These are phyloP conservation scores for Apostichopus leukothele DNA, from an alignment of 53 echinoderm and acorn worm species.

Conservation along the genomic window DNA sequence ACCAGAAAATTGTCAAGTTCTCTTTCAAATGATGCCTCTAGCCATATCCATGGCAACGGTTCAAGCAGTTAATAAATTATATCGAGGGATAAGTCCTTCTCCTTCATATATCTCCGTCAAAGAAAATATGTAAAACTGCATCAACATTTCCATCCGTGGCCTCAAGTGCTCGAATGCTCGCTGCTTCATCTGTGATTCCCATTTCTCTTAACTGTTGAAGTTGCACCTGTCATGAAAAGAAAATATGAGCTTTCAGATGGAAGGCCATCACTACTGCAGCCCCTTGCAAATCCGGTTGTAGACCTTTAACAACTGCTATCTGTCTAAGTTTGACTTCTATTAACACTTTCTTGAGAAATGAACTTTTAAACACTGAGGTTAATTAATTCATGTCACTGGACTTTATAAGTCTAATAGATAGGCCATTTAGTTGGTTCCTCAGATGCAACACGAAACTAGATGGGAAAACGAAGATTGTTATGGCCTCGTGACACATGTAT, in stretches of 20 bases:
- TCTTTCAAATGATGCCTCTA: background rate
- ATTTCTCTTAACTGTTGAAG: conserved; percentile 62
- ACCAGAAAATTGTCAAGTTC: background rate
- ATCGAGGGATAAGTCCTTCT: background rate
- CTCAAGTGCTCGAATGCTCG: conserved; percentile 73
- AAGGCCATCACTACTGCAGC: no score
- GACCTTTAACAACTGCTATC: no score
- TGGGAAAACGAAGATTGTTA: no score
- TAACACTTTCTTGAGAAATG: no score
- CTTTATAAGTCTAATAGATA: no score
- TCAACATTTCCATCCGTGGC: conserved; percentile 76
- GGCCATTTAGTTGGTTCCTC: no score
- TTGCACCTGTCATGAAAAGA: conserved; percentile 60
- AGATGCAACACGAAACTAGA: no score
- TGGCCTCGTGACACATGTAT: no score
- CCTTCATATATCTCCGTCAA: conserved; percentile 57
- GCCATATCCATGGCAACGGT: background rate
- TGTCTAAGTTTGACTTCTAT: no score
- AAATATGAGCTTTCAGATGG: background rate
- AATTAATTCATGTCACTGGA: no score
- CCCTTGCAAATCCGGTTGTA: no score
- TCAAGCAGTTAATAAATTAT: background rate
- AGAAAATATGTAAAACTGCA: conserved; percentile 75
- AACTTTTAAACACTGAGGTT: no score
- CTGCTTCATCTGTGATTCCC: conserved; percentile 74